Evolutionary conservation across 1,140 invertebrate genomes (phyloP), one percentile per base, ranked within the genome.

Genomic region (Bombyx mandarina): DNA sequence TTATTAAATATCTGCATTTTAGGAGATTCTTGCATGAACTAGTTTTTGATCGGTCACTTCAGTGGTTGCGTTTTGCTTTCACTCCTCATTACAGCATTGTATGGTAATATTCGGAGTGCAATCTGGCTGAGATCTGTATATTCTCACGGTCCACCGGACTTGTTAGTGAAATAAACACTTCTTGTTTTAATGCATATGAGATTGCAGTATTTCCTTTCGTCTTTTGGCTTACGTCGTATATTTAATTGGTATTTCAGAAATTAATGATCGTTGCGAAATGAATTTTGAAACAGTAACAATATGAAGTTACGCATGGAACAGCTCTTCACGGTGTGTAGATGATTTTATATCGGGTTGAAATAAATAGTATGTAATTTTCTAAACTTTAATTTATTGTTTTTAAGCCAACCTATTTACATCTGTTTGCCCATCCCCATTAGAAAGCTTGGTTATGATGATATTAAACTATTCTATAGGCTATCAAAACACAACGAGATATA

Each of bases 61-160:
- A 1, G 26, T 35, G 26, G 26, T 35, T 35, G 26, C 26, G 4
- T 10, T 57, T 55, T 59, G 59, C 63, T 65, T 61, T 65, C 63
- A 65, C 59, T 59, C 57, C 57, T 53, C 56, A 61, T 65, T 65
- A 56, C 18, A 48, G 43, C 51, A 61, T 65, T 65, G 63, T 65
- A 61, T 65, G 63, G 63, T 61, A 65, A 65, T 57, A 35, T 58
- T 8, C 47, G 45, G 59, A 56, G 58, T 61, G 59, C 59, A 65
- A 60, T 57, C 59, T 62, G 57, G 59, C 58, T 56, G 56, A 61
- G 50, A 61, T 56, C 57, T 53, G 44, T 57, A 54, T 58, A 46
- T 65, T 65, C 63, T 65, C 63, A 65, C 63, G 63, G 45, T 65
- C 63, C 54, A 59, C 45, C 58, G 63, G 49, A 61, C 56, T 54